phyloP scores from a whole-genome alignment of 2,797 vertebrate species.

The Discoglossus pictus region DNA sequence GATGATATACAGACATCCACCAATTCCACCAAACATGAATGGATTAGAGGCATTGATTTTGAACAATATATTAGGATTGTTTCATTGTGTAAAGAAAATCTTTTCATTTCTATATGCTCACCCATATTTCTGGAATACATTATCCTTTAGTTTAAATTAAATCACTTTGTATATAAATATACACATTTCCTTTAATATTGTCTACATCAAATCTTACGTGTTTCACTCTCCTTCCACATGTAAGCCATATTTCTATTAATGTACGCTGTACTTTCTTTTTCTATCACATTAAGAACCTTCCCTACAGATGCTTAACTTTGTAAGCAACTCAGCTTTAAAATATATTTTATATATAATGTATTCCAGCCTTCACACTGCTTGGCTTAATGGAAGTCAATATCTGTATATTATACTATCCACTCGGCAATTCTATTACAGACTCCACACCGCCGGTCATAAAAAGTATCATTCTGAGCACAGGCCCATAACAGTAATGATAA shows the following conservation, averaged over 20 bases:
- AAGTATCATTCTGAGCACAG: constrained; percentile 62
- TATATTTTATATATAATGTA: constrained; percentile 57
- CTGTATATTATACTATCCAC: constrained; percentile 63
- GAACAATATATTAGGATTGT: too few species aligned
- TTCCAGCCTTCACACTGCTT: constrained; percentile 57
- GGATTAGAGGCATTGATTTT: too few species aligned
- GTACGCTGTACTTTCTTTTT: constrained; percentile 12
- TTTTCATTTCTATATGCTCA: too few species aligned
- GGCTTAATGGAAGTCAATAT: constrained; percentile 67
- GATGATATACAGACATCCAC: too few species aligned
- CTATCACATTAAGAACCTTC: constrained; percentile 21
- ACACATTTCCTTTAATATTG: too few species aligned
- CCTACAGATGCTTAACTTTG: constrained; percentile 36
- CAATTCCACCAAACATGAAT: too few species aligned
- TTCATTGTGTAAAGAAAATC: too few species aligned
- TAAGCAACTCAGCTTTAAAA: constrained; percentile 52
- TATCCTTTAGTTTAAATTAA: too few species aligned
- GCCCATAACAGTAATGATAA: constrained; percentile 64
- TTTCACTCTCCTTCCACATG: constrained; percentile 3
- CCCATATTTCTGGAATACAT: too few species aligned
- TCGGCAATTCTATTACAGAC: constrained; percentile 68
- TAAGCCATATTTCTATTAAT: constrained; percentile 12
- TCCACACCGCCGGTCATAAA: constrained; percentile 61
- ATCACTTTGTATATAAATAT: too few species aligned
- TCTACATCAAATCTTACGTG: constrained; percentile 13